These are phyloP conservation scores for Lagopus muta DNA, from an alignment of 2,113 vertebrate species.

Conservation along the genomic window DNA sequence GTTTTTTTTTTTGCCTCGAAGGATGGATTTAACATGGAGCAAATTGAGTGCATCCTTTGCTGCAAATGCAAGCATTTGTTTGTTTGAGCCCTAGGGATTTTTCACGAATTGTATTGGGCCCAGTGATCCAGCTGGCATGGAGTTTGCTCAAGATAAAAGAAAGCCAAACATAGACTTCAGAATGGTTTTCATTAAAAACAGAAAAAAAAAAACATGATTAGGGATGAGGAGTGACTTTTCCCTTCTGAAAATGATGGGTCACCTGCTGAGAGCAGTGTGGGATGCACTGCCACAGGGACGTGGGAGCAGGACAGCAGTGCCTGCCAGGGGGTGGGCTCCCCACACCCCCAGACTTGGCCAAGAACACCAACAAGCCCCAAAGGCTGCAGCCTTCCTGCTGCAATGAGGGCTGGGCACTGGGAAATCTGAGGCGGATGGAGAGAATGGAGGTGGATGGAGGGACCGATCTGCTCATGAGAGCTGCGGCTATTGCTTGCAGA, in stretches of 20 bases:
- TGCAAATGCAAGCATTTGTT: constrained; percentile 18
- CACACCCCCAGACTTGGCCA: background rate
- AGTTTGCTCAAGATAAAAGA: background rate
- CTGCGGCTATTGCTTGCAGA: background rate
- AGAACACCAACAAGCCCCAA: fast-evolving
- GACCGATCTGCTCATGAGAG: background rate
- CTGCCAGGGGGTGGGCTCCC: fast-evolving
- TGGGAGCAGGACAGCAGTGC: background rate
- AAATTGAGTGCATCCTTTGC: background rate
- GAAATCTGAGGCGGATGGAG: background rate
- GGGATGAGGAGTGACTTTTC: background rate
- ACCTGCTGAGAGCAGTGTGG: background rate
- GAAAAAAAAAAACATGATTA: background rate
- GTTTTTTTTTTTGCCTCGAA: background rate
- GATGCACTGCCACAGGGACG: fast-evolving
- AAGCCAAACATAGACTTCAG: background rate
- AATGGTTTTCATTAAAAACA: background rate
- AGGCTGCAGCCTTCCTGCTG: background rate
- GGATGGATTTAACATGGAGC: background rate
- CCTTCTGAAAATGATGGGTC: background rate
- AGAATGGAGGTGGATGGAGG: background rate
- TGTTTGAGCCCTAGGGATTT: background rate
- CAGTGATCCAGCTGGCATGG: background rate
- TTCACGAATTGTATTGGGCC: background rate
- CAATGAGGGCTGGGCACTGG: background rate